Conservation (phyloP, 2,113 vertebrate species). For the Myodes glareolus region DNA sequence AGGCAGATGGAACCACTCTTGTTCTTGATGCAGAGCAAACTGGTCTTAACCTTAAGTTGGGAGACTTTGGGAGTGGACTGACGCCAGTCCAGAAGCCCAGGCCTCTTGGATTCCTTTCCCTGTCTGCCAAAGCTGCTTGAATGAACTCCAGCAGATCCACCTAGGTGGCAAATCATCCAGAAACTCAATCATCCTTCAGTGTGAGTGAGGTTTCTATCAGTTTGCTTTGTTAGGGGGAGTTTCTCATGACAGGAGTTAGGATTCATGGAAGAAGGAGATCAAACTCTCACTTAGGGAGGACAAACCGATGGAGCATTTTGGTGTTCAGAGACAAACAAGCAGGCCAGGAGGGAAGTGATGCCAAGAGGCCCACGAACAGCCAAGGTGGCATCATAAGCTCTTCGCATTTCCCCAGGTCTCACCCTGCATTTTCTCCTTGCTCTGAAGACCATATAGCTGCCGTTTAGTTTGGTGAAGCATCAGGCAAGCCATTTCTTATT, state of each 20-base stretch:
- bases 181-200: neutral
- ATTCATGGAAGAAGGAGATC: neutral
- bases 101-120: neutral
- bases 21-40: neutral
- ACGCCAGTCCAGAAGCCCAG: neutral
- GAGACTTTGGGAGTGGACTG: neutral
- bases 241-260: constrained; percentile 8
- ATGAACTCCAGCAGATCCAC: neutral
- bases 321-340: neutral
- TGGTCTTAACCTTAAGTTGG: neutral
- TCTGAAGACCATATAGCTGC: neutral
- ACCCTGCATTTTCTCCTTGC: neutral
- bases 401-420: neutral
- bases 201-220: neutral
- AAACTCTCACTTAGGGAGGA: neutral
- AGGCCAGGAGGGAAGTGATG: neutral
- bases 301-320: no score
- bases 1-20: neutral
- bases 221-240: neutral
- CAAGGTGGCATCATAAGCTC: neutral
- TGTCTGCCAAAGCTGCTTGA: neutral
- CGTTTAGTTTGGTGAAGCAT: neutral
- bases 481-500: neutral
- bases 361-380: rapidly evolving
- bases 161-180: neutral